These are phyloP conservation scores for Istiophorus platypterus DNA, from an alignment of 2,113 vertebrate species.

Conservation along the genomic window DNA sequence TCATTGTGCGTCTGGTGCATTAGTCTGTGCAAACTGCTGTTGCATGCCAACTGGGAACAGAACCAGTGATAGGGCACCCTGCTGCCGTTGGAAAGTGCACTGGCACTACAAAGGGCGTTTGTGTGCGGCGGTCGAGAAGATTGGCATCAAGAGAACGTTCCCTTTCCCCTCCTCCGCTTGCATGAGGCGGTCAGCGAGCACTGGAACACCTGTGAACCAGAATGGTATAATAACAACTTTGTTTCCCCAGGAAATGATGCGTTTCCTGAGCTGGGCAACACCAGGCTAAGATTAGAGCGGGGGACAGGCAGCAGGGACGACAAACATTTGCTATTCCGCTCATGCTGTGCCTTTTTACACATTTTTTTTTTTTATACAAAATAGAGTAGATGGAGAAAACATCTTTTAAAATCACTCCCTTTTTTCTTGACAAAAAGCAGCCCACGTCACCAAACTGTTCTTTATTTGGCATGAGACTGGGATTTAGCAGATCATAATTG, in stretches of 20 bases:
- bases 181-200: slow-evolving; percentile 63
- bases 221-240: slow-evolving; percentile 76
- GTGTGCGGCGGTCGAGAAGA: slow-evolving; percentile 66
- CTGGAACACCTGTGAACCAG: slow-evolving; percentile 79
- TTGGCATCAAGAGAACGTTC: slow-evolving; percentile 60
- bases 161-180: slow-evolving; percentile 43
- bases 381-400: neutral
- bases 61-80: slow-evolving; percentile 69
- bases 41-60: slow-evolving; percentile 75
- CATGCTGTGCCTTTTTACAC: slow-evolving; percentile 4
- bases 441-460: slow-evolving; percentile 72
- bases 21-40: slow-evolving; percentile 62
- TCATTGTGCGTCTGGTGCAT: slow-evolving; percentile 73
- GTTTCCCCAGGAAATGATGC: slow-evolving; percentile 78
- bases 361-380: neutral
- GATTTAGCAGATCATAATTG: slow-evolving; percentile 68
- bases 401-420: slow-evolving; percentile 1
- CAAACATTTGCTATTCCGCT: slow-evolving; percentile 42
- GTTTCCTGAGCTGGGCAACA: slow-evolving; percentile 70
- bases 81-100: slow-evolving; percentile 65
- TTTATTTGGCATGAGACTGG: slow-evolving; percentile 78
- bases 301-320: slow-evolving; percentile 35
- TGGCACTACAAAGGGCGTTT: slow-evolving; percentile 76
- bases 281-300: slow-evolving; percentile 61
- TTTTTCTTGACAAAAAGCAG: slow-evolving; percentile 13